Conservation (phyloP, 2,888 invertebrate genomes). For the Dicyrtomina minuta region DNA sequence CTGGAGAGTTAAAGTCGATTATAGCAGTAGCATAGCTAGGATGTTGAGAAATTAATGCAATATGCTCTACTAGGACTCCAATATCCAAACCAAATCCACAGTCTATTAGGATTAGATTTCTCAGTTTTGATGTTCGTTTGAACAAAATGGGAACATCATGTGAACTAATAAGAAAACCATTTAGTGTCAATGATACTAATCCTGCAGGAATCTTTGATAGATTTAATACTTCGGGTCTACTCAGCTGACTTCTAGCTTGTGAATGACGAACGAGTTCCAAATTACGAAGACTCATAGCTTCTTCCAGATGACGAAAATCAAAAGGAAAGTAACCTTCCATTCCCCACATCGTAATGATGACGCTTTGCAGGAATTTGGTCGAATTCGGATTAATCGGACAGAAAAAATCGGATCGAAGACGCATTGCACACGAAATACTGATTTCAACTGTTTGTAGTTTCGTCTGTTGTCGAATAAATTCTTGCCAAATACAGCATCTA, state of each 20-base stretch:
- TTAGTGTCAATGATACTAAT: slow-evolving; percentile 9
- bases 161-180: slow-evolving; percentile 21
- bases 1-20: slow-evolving; percentile 19
- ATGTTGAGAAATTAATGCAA: slow-evolving; percentile 5
- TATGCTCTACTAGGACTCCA: slow-evolving; percentile 14
- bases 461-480: slow-evolving; percentile 22
- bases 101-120: slow-evolving; percentile 16
- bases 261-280: slow-evolving; percentile 25
- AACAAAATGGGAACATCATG: slow-evolving; percentile 9
- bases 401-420: slow-evolving; percentile 19
- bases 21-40: slow-evolving; percentile 14
- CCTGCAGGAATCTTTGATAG: slow-evolving; percentile 3
- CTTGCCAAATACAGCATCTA: slow-evolving; percentile 15
- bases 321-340: slow-evolving; percentile 23
- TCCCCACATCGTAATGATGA: slow-evolving; percentile 19
- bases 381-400: slow-evolving; percentile 17
- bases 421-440: slow-evolving; percentile 15
- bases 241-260: slow-evolving; percentile 9
- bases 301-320: slow-evolving; percentile 20
- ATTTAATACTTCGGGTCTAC: slow-evolving; percentile 19
- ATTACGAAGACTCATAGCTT: slow-evolving; percentile 4
- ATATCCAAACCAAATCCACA: slow-evolving; percentile 25
- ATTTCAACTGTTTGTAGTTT: slow-evolving; percentile 8
- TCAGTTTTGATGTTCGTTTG: neutral
- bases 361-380: neutral